A percentile compares a stretch with the other conserved stretches of the same genome.
phyloP scores from a whole-genome alignment of 2,797 vertebrate genomes.

The Ataeniobius toweri region DNA sequence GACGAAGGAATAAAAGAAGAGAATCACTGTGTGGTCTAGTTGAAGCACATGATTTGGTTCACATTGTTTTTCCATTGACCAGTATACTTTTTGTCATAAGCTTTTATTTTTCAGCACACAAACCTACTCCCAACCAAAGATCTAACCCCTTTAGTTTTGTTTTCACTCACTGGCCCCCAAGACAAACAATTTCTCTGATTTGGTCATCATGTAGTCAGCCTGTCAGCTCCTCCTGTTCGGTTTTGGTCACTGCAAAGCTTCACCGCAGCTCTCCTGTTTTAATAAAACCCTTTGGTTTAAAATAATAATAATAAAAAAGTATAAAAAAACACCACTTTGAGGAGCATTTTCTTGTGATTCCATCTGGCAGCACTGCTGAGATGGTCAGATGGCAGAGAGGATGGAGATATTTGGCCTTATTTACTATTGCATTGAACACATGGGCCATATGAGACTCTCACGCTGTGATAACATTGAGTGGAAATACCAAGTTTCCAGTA shows the following conservation, averaged over 20 bases:
- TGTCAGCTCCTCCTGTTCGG: conserved; percentile 71
- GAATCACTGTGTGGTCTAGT: conserved; percentile 81
- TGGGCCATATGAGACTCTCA: neutral
- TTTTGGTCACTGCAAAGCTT: conserved; percentile 87
- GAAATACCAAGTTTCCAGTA: neutral
- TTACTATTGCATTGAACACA: conserved; percentile 86
- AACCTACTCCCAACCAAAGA: conserved; percentile 68
- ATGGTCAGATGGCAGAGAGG: conserved; percentile 79
- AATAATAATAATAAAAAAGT: conserved; percentile 29
- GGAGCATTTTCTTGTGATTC: conserved; percentile 66
- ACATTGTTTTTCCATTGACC: conserved; percentile 82
- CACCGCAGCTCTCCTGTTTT: conserved; percentile 76
- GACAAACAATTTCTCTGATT: conserved; percentile 76
- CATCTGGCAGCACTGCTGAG: conserved; percentile 72
- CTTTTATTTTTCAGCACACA: conserved; percentile 62
- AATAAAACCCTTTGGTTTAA: conserved; percentile 87
- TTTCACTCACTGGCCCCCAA: conserved; percentile 62
- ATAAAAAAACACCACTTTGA: conserved; percentile 73
- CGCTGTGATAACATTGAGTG: neutral
- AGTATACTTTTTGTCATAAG: conserved; percentile 53
- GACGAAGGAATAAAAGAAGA: conserved; percentile 64
- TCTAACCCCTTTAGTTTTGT: conserved; percentile 54
- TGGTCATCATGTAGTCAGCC: conserved; percentile 68
- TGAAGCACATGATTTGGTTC: conserved; percentile 81
- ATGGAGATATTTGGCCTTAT: conserved; percentile 96